Conservation (phyloP, 2,797 vertebrate genomes). For the Diceros bicornis region DNA sequence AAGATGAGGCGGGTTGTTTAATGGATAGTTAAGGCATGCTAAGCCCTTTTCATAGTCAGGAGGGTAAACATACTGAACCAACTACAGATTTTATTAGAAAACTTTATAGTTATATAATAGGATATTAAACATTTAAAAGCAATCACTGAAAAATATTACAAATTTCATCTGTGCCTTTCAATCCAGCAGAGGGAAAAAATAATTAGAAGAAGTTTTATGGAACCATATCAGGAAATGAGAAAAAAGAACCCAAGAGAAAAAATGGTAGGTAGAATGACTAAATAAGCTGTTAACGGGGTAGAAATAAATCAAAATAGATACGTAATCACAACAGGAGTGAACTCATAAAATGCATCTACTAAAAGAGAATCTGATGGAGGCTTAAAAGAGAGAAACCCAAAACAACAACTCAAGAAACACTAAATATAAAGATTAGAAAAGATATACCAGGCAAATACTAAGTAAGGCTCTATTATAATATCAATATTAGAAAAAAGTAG, state of each 20-base stretch:
- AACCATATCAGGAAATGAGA: not conserved
- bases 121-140: not conserved
- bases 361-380: not conserved
- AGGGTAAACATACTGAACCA: not conserved
- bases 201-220: not conserved
- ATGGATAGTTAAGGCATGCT: not conserved
- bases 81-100: not conserved
- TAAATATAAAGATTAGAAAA: not conserved
- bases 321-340: not conserved
- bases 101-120: not conserved
- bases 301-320: slow-evolving; percentile 7
- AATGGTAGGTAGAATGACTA: not conserved
- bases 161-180: not conserved
- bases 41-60: not conserved
- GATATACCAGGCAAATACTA: not conserved
- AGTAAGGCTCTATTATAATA: not conserved
- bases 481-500: not conserved
- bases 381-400: not conserved
- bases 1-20: not conserved
- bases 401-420: not conserved
- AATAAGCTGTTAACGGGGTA: not conserved
- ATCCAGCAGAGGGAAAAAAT: not conserved
- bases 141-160: not conserved
- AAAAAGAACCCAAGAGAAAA: not conserved
- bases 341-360: not conserved